Base-by-base conservation (phyloP, 1,140 invertebrate genomes). In the Carcinoscorpius rotundicauda region DNA sequence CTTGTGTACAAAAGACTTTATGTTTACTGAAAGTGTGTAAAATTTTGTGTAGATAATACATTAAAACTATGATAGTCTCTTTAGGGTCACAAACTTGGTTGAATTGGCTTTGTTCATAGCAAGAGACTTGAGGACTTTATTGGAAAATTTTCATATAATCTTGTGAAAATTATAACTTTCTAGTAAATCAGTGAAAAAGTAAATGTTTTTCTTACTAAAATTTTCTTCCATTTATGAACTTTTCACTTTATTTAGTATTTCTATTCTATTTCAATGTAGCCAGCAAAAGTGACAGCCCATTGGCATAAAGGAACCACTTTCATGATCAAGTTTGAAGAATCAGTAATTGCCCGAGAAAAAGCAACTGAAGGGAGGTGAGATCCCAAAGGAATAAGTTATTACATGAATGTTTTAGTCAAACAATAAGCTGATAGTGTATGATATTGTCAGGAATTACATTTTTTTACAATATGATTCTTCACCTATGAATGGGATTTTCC, bases 241-340 rank as follows among this genome's bases (percentile, higher is more conserved):
- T 29, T 29, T 29, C 29, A 52, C 29, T 56, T 52, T 48, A 52
- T 56, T 57, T 52, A n/a, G 4, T 69, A 52, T 6, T 49, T 62
- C 51, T 0, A 58, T 50, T 9, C 49, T 64, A 60, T 63, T 77
- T 75, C 73, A 72, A 85, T 87, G 57, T 78, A 97, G 93, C 87
- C 91, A 60, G 91, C 90, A 51, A 97, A 97, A 81, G 93, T 97
- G 3, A 92, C 92, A 5, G 93, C 94, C 3, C 95, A 98, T 78
- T 98, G 94, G 93, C 95, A 99, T 76, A 97, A 98, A 79, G 97
- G 96, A 67, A 98, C 96, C 29, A 97, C 97, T 2, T 98, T 98
- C 73, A 96, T 98, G 89, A 93, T 99, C 11, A 94, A 97, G 78
- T 98, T 99, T 81, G 94, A 98, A 72, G 92, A 97, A 74, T 83